These are phyloP conservation scores for Neofelis nebulosa DNA, from an alignment of 2,113 vertebrate species.

Conservation along the genomic window DNA sequence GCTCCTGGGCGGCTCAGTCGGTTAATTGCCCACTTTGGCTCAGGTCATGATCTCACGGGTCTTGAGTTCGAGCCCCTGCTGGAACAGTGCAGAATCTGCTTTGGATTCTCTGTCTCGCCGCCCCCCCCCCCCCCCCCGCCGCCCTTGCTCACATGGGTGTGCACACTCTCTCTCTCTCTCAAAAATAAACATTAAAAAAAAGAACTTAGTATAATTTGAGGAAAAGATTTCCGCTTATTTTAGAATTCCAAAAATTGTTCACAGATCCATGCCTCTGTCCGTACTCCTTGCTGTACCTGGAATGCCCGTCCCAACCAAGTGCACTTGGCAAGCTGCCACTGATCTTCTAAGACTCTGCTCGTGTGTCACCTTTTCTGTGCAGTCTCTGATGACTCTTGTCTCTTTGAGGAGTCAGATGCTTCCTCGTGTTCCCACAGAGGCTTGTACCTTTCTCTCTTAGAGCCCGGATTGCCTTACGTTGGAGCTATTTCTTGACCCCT, in stretches of 20 bases:
- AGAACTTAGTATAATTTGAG: neutral
- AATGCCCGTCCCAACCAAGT: neutral
- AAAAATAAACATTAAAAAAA: too few species aligned
- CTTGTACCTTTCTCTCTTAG: neutral
- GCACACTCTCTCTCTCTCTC: too few species aligned
- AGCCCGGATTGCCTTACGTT: neutral
- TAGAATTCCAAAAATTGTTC: neutral
- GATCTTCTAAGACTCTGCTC: neutral
- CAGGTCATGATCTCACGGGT: too few species aligned
- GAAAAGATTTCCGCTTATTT: neutral
- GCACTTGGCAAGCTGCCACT: neutral
- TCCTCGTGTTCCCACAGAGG: neutral
- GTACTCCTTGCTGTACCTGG: neutral
- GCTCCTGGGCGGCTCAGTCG: too few species aligned
- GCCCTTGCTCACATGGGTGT: too few species aligned
- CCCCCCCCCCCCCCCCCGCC: too few species aligned
- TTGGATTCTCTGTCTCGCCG: too few species aligned
- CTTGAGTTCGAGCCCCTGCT: too few species aligned
- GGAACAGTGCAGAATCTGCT: too few species aligned
- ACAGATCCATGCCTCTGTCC: neutral
- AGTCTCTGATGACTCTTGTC: neutral
- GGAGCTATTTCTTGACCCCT: neutral
- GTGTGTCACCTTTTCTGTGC: neutral
- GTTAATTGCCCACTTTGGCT: too few species aligned
- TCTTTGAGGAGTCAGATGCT: neutral